A percentile compares a stretch with the other conserved stretches of the same genome.
Conservation (phyloP, 2,888 invertebrate species). For the Uropetala carovei region DNA sequence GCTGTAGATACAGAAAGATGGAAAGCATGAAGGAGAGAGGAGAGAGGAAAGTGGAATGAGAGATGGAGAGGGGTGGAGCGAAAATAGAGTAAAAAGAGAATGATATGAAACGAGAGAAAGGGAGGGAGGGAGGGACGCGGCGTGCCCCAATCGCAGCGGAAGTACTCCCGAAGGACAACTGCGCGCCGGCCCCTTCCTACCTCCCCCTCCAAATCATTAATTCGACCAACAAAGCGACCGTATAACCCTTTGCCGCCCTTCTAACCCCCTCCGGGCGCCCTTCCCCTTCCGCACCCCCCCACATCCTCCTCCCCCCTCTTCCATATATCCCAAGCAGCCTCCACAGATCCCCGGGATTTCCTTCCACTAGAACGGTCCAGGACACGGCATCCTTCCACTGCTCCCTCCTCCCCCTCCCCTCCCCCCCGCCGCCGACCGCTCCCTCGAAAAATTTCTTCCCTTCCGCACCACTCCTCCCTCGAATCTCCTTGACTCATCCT, state of each 20-base stretch:
- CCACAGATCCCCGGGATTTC: slow-evolving; percentile 56
- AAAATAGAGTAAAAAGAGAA: background rate
- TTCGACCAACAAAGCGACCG: slow-evolving; percentile 59
- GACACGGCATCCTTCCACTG: background rate
- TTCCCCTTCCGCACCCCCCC: background rate
- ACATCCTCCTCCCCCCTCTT: background rate
- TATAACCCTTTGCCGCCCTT: background rate
- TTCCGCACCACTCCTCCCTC: background rate
- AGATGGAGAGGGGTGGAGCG: background rate
- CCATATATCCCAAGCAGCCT: background rate
- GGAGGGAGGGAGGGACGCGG: background rate
- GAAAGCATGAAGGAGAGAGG: background rate
- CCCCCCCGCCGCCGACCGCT: background rate
- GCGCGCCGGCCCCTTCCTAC: background rate
- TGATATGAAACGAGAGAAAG: background rate
- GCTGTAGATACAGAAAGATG: too few species aligned
- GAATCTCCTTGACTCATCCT: background rate
- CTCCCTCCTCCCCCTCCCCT: background rate
- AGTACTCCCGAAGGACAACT: slow-evolving; percentile 56
- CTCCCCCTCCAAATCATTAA: slow-evolving; percentile 52
- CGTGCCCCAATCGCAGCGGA: slow-evolving; percentile 28
- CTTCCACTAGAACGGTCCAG: slow-evolving; percentile 52
- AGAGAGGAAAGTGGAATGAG: background rate
- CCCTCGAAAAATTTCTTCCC: slow-evolving; percentile 10
- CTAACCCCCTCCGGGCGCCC: background rate